Base-by-base conservation (phyloP, 2,888 invertebrate species). In the Drosophila mulleri region DNA sequence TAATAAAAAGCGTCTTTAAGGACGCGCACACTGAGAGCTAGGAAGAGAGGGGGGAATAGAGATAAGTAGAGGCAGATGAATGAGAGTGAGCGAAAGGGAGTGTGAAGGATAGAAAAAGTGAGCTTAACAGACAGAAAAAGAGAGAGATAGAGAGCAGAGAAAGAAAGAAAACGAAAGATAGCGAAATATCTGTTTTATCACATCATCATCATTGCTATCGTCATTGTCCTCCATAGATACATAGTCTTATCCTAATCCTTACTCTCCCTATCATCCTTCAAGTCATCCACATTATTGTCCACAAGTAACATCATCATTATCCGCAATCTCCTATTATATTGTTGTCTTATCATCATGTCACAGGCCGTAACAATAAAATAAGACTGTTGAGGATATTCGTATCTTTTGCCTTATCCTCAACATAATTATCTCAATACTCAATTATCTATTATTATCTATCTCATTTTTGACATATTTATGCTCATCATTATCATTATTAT, bases 1-100 rank as follows among this genome's bases (percentile, higher is more conserved):
- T 62, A 32, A 35, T 45, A 60, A 63, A 69, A 41, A 23, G 32
- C 41, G 52, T 41, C 72, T 75, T 75, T 48, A 75, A 75, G 74
- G 41, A 59, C 20, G 20, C 53, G 63, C 52, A 71, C 26, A 32
- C 6, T 29, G 18, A 12, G 32, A 50, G 6, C 26, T 26, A 26
- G 18, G 0, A 1, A 2, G 47, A 26, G 47, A n/a, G 16, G 9
- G 16, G n/a, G 8, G 8, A n/a, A n/a, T 6, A 47, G 11, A 50
- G 32, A 32, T 32, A 32, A 11, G 11, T 11, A 8, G 32, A 16
- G 4, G 29, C 2, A 8, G 29, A 29, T 29, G 8, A 29, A 29
- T 29, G n/a, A 29, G 29, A 9, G 29, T 12, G 2, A 14, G 14
- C 14, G 23, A 12, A 14, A 0, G 20, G 8, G 1, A 26, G 16